Conservation (phyloP, 1,140 invertebrate species). For the Drosophila biarmipes region DNA sequence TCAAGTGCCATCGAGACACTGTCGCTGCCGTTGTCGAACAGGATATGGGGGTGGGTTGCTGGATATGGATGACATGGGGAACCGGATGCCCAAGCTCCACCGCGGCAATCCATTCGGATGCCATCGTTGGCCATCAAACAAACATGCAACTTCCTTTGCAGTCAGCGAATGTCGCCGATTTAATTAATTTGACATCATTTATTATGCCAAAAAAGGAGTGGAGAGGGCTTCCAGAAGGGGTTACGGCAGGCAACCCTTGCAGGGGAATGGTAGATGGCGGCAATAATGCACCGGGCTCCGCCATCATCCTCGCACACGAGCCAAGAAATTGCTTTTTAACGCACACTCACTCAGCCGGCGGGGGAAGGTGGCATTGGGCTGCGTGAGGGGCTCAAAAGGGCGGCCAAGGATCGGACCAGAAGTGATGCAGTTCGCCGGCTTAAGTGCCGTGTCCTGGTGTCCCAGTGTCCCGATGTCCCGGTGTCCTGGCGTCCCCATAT, state of each 20-base stretch:
- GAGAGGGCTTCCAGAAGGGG: neutral
- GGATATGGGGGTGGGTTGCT: neutral
- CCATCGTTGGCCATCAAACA: conserved; percentile 23
- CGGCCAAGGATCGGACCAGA: conserved; percentile 15
- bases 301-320: conserved; percentile 21
- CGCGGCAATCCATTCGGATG: conserved; percentile 6
- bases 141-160: conserved; percentile 51
- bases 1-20: conserved; percentile 51
- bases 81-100: neutral
- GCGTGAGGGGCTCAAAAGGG: neutral
- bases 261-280: neutral
- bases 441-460: conserved; percentile 35
- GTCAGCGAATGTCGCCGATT: conserved; percentile 59
- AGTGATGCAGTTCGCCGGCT: conserved; percentile 41
- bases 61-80: neutral
- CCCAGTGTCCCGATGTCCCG: conserved; percentile 10
- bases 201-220: conserved; percentile 65
- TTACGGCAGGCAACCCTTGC: no score
- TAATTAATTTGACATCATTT: conserved; percentile 82
- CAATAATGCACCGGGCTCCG: conserved; percentile 19
- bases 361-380: neutral
- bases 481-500: conserved; percentile 3
- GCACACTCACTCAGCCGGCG: conserved; percentile 35
- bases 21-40: neutral
- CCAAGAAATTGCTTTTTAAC: conserved; percentile 77